Evolutionary conservation across 2,888 invertebrate species (phyloP), one percentile per base, ranked within the genome.

Genomic region (Drosophila anomalipes): DNA sequence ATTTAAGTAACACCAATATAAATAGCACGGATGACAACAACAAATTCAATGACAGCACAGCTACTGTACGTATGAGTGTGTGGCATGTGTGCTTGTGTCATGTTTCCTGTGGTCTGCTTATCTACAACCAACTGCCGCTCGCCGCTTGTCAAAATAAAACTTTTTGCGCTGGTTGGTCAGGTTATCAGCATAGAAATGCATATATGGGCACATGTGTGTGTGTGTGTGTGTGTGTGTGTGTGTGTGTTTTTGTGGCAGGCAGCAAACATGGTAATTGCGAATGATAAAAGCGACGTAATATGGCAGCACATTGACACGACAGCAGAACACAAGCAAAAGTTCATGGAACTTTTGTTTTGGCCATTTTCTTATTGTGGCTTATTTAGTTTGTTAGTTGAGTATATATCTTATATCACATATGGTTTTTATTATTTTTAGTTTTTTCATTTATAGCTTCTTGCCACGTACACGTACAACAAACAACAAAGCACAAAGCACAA

Each of bases 381-480:
- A 54, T 44, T 60, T 63, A 52, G 72, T 54, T 58, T 30, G 75
- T 63, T 62, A 58, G 67, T 68, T 65, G 39, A 53, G 63, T 30
- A 47, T 30, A 47, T 61, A 39, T 32, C 78, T 77, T 77, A 68
- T 77, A 77, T 63, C 70, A 78, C 73, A 77, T 63, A 59, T 73
- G 68, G 56, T 70, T 74, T 74, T 69, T 77, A 49, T 58, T 53
- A 57, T 51, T 63, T 6, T 37, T 37, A n/a, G 37, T 35, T 54
- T 28, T 7, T 47, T n/a, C 26, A 26, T 78, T 71, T 72, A 75
- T 78, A 57, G 68, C 68, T 52, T 65, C 53, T 70, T 81, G 83
- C 86, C 85, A 86, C 85, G 87, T 87, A 82, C 78, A 83, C 82
- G 65, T 56, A 57, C 39, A 57, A 57, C 14, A 57, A 65, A 67